Percentiles rank a stretch among this genome's conserved stretches.
Conservation (phyloP, 2,113 vertebrate species). For the Ceyx margarethae region DNA sequence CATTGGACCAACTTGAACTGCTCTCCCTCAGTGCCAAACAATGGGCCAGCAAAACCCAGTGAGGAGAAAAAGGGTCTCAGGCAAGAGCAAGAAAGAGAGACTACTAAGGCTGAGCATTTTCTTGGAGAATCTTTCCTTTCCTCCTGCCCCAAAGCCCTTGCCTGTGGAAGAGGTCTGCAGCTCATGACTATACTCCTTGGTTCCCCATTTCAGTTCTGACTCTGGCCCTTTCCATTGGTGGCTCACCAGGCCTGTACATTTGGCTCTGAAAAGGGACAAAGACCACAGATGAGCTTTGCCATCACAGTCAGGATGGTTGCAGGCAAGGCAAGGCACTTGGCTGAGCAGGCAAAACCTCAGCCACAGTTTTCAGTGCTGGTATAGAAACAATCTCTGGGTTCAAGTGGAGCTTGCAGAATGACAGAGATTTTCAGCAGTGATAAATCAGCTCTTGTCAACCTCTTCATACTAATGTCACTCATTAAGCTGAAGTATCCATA, state of each 20-base stretch:
- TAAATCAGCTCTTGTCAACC: not conserved
- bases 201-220: not conserved
- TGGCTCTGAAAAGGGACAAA: not conserved
- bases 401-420: not conserved
- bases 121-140: not conserved
- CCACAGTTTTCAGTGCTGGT: not conserved
- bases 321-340: not conserved
- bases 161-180: not conserved
- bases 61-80: not conserved
- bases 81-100: not conserved
- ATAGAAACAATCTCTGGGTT: not conserved
- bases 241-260: accelerated
- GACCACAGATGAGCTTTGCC: not conserved
- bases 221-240: not conserved
- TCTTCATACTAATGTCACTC: not conserved
- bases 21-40: not conserved
- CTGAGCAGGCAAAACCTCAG: not conserved
- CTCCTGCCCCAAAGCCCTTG: not conserved
- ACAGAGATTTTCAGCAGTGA: not conserved
- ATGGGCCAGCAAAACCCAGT: not conserved
- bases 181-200: not conserved
- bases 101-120: not conserved
- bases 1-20: not conserved
- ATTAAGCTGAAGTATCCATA: not conserved
- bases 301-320: not conserved